These are phyloP conservation scores for Paralichthys olivaceus DNA, from an alignment of 2,113 vertebrate species.

Conservation along the genomic window DNA sequence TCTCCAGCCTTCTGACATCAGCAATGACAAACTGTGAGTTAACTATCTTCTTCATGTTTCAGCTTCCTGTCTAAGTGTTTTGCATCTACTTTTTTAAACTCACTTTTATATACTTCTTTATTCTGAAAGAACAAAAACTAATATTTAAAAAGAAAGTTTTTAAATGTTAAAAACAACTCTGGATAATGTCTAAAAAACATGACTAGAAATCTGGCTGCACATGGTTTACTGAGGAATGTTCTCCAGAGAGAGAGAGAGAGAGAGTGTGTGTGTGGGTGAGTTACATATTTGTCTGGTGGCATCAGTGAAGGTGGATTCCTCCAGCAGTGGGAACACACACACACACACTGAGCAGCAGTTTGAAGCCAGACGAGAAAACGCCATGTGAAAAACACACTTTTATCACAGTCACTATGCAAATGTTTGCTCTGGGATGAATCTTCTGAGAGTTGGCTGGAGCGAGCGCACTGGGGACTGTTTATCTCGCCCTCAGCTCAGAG, in stretches of 20 bases:
- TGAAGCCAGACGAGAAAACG: neutral
- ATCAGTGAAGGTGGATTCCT: conserved; percentile 72
- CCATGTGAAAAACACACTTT: neutral
- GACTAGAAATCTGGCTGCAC: conserved; percentile 39
- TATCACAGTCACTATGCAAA: conserved; percentile 40
- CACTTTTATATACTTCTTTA: neutral
- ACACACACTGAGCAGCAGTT: conserved; percentile 29
- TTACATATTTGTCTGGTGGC: conserved; percentile 76
- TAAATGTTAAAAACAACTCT: no score
- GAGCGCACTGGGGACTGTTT: conserved; percentile 14
- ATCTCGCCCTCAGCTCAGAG: conserved; percentile 34
- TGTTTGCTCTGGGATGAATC: conserved; percentile 34
- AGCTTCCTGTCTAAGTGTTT: neutral
- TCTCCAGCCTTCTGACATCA: conserved; percentile 61
- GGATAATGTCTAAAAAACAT: conserved; percentile 16
- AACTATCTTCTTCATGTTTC: neutral
- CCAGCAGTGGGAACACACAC: conserved; percentile 47
- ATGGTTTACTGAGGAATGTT: conserved; percentile 71
- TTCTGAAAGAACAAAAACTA: neutral
- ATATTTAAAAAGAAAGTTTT: neutral
- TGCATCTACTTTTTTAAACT: neutral
- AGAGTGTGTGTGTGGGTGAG: conserved; percentile 18
- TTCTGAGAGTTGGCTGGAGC: conserved; percentile 15
- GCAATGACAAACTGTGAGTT: conserved; percentile 74
- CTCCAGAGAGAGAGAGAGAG: conserved; percentile 53